Evolutionary conservation across 2,113 vertebrate species (phyloP).

Genomic region (Anas platyrhynchos): DNA sequence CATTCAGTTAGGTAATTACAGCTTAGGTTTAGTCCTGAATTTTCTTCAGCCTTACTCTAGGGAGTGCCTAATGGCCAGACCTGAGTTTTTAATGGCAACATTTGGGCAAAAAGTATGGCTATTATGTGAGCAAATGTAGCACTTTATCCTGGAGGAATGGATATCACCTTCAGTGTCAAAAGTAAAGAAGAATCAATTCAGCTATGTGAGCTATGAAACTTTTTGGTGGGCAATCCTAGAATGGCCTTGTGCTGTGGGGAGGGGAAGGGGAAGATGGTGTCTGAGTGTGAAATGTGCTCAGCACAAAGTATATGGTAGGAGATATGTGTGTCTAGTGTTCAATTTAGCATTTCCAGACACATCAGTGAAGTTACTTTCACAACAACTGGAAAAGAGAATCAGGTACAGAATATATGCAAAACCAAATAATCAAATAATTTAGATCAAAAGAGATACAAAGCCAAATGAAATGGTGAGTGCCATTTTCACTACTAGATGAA

Average conservation of each 20-base stretch:
- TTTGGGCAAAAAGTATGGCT: constrained; percentile 69
- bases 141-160: constrained; percentile 60
- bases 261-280: background rate
- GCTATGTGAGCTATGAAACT: constrained; percentile 14
- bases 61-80: constrained; percentile 67
- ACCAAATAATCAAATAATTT: background rate
- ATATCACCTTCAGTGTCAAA: constrained; percentile 63
- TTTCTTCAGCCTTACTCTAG: constrained; percentile 57
- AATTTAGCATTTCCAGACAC: background rate
- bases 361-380: background rate
- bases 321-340: background rate
- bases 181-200: constrained; percentile 62
- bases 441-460: background rate
- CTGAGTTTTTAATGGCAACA: constrained; percentile 72
- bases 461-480: background rate
- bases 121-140: constrained; percentile 70
- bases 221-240: background rate
- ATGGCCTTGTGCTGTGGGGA: background rate
- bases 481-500: background rate
- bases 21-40: constrained; percentile 61
- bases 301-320: background rate
- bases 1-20: constrained; percentile 67
- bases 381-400: background rate
- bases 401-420: background rate
- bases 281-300: background rate